phyloP scores from a whole-genome alignment of 2,888 invertebrate genomes.

The Oxycera nigricornis region DNA sequence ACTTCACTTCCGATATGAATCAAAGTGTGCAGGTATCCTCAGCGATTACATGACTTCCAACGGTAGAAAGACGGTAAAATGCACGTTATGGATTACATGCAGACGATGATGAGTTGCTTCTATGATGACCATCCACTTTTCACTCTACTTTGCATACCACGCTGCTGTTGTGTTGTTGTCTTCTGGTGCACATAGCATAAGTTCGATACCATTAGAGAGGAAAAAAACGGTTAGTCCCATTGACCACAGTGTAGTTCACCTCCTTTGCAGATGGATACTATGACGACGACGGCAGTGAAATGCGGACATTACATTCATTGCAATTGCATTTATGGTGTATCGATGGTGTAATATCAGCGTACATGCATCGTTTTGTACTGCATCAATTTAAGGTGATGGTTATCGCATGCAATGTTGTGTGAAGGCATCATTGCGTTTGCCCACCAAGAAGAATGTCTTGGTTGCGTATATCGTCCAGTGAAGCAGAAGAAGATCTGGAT shows the following conservation, averaged over 20 bases:
- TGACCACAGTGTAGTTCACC: not conserved
- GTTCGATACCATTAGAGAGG: not conserved
- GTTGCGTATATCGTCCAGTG: too few relatives aligned
- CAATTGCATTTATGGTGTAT: not conserved
- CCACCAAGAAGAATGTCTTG: not conserved
- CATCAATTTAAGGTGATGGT: constrained; percentile 3
- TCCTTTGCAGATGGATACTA: not conserved
- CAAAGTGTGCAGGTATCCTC: not conserved
- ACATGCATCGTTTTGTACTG: not conserved
- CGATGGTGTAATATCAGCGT: not conserved
- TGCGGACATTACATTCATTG: not conserved
- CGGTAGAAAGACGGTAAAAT: constrained; percentile 16
- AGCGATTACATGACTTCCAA: not conserved
- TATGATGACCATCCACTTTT: not conserved
- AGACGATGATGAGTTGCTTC: not conserved
- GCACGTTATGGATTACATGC: constrained; percentile 20
- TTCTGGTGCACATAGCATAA: not conserved
- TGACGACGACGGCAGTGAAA: not conserved
- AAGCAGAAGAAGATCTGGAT: too few relatives aligned
- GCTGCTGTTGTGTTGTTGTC: not conserved
- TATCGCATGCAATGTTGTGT: not conserved
- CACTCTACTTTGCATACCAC: not conserved
- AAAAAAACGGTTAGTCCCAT: not conserved
- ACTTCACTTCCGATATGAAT: not conserved
- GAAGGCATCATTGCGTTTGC: not conserved